Conservation (phyloP, 2,888 invertebrate genomes). For the Chaitophorus viminalis region DNA sequence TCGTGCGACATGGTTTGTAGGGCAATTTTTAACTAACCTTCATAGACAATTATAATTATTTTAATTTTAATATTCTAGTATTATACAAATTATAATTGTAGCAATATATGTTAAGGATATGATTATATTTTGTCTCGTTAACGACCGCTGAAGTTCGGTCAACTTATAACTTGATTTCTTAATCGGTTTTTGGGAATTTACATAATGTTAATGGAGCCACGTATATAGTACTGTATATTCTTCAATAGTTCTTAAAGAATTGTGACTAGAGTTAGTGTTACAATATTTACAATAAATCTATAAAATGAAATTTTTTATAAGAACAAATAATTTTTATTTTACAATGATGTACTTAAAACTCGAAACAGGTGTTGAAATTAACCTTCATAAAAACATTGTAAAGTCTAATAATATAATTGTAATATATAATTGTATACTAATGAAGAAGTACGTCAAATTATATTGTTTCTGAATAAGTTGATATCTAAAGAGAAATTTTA, state of each 20-base stretch:
- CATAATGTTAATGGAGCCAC: background rate
- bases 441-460: background rate
- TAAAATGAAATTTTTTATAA: too few relatives aligned
- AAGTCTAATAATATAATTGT: background rate
- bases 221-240: too few relatives aligned
- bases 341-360: background rate
- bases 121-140: background rate
- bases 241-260: too few relatives aligned
- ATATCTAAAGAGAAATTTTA: background rate
- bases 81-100: background rate
- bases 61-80: background rate
- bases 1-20: slow-evolving; percentile 27
- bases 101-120: background rate
- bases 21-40: slow-evolving; percentile 33
- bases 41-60: slow-evolving; percentile 41
- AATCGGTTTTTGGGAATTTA: background rate
- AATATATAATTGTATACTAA: too few relatives aligned
- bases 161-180: background rate
- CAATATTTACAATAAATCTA: too few relatives aligned
- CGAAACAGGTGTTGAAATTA: background rate
- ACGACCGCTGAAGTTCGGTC: background rate
- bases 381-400: background rate
- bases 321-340: too few relatives aligned
- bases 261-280: too few relatives aligned
- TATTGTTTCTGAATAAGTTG: background rate